A percentile compares a stretch with the other conserved stretches of the same genome.
Conservation (phyloP, 2,113 vertebrate species). For the Colaptes auratus region DNA sequence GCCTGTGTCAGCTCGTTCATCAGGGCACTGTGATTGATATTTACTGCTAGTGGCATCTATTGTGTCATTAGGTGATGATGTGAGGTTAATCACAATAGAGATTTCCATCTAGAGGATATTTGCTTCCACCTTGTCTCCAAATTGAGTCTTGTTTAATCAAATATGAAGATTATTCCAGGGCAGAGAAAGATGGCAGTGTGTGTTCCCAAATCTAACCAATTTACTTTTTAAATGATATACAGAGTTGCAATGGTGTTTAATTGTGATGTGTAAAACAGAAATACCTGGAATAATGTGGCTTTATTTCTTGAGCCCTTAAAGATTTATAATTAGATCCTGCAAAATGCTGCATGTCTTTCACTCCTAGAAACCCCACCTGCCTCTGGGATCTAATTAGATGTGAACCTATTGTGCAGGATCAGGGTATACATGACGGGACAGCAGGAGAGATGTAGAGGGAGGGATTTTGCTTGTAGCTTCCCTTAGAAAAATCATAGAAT, state of each 20-base stretch:
- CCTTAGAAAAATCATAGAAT: background rate
- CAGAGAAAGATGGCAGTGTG: background rate
- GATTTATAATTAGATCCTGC: background rate
- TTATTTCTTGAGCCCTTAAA: background rate
- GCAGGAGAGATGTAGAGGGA: background rate
- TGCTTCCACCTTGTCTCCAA: background rate
- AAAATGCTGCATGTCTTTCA: background rate
- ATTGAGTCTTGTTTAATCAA: background rate
- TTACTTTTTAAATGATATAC: no score
- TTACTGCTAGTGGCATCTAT: background rate
- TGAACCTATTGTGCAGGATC: fast-evolving
- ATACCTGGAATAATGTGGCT: background rate
- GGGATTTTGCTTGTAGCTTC: background rate
- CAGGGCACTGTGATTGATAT: background rate
- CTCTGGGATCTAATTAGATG: background rate
- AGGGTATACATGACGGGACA: background rate
- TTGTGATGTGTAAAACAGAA: background rate
- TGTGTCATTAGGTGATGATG: background rate
- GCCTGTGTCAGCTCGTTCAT: background rate
- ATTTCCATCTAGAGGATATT: background rate
- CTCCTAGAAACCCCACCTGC: background rate
- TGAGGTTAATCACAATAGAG: background rate
- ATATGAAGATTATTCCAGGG: background rate
- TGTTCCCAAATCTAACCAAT: no score
- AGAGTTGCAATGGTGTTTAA: background rate